Evolutionary conservation across 2,113 vertebrate genomes (phyloP), one percentile per base, ranked within the genome.

Genomic region (Lethenteron reissneri): DNA sequence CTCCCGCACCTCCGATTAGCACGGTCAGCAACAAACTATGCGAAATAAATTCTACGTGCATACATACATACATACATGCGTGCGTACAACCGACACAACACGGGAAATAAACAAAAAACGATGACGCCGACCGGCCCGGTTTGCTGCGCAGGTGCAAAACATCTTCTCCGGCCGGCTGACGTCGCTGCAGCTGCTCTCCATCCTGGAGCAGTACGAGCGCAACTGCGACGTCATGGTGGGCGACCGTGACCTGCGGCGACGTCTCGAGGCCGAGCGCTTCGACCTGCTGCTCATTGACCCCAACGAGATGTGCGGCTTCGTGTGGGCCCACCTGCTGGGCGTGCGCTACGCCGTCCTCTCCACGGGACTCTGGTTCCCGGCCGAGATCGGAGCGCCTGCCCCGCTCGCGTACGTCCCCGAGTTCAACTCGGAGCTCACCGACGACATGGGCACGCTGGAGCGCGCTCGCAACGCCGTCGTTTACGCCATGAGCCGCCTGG

Each of bases 301-400:
- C 9, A 99, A 99, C 56, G 95, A 99, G 80, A 99, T 99, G 89
- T 99, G 95, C 76, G 95, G 95, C 74, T 95, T 99, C 81, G 85
- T 97, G 73, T 84, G 97, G 71, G 95, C 92, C 71, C 92, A 95
- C 71, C 86, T 97, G 64, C 76, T 99, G 73, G 86, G 85, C n/a
- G 87, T 95, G 74, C 84, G 86, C 75, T 96, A 97, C 1, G 89
- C 92, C 0, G 91, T 97, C 70, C 90, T 99, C 80, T 92, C 90
- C 78, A 97, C 95, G 2, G 95, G 95, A 59, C 85, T 99, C 72
- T 99, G 95, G 95, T 99, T 91, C 78, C 95, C 95, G 2, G 89
- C 92, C 9, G 95, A 99, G 79, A 90, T 88, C 11, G 90, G 95
- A 0, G 95, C 95, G 12, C 95, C 95, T 1, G 88, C 92, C 56